Evolutionary conservation across 2,113 vertebrate genomes (phyloP), one percentile per base, ranked within the genome.

Genomic region (Callospermophilus lateralis): DNA sequence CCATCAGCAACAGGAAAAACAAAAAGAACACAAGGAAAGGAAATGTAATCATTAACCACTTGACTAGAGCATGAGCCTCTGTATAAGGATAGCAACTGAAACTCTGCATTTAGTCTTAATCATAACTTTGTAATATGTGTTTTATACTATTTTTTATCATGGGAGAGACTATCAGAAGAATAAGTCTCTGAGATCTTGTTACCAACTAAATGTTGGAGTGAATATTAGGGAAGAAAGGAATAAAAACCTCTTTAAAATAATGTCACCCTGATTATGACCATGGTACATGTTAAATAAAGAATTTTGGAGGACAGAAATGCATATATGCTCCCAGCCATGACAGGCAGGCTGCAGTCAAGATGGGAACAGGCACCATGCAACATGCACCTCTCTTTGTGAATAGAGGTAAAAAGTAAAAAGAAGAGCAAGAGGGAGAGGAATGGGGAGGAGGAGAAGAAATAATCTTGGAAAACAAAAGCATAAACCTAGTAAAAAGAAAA

Each of bases 401-500:
- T n/a, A n/a, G n/a, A n/a, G n/a, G n/a, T n/a, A n/a, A n/a, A n/a
- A 84, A 84, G 58, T 73, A 73, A 12, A 42, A 26, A 74, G n/a
- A 37, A 83, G 55, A 15, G 53, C 24, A 3, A n/a, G 55, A 63
- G 37, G 15, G n/a, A 42, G 45, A 30, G 51, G 3, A 67, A 48
- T 8, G 11, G 20, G n/a, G 6, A 15, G 20, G 51, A 51, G 45
- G 45, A 19, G 19, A 53, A 92, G 53, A 63, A 67, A 76, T 32
- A 67, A 34, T 61, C 26, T 67, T 85, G 45, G 61, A 68, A 80
- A 45, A 87, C 55, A 42, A 90, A 97, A 30, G n/a, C 16, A 73
- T 39, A 67, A 95, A 73, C 4, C 5, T 70, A 72, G 51, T 74
- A 45, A 78, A 83, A 85, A 72, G 15, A 95, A 96, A 90, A 58